Percentiles rank a stretch among this genome's conserved stretches.
These are phyloP conservation scores for Chiridota heheva DNA, from an alignment of 35 echinoderm and acorn worm genomes.

Conservation along the genomic window DNA sequence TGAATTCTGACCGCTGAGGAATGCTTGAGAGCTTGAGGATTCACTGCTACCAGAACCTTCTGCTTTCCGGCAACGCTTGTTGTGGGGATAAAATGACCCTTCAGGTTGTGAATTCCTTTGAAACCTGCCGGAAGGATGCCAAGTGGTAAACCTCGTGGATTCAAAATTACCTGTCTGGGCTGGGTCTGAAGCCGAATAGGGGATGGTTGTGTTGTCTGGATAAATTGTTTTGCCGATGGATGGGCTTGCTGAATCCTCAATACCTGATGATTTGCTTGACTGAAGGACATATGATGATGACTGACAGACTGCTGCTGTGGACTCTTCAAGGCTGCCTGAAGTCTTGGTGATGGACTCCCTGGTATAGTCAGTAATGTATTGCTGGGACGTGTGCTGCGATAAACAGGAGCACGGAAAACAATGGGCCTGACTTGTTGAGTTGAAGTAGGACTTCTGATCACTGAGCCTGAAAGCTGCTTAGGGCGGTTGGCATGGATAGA, in stretches of 20 bases:
- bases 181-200: too few species aligned
- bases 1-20: constrained; percentile 22
- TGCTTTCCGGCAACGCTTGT: background rate
- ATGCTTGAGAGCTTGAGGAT: constrained; percentile 17
- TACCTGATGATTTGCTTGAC: constrained; percentile 21
- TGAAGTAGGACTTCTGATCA: constrained; percentile 29
- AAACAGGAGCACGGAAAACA: too few species aligned
- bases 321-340: constrained; percentile 17
- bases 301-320: constrained; percentile 7
- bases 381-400: constrained; percentile 9
- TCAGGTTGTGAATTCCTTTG: too few species aligned
- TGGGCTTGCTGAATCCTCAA: background rate
- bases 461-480: constrained; percentile 11
- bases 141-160: background rate
- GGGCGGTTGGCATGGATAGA: constrained; percentile 19
- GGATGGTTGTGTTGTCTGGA: constrained; percentile 9
- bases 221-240: background rate
- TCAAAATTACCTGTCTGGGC: constrained; percentile 30
- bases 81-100: too few species aligned
- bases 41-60: constrained; percentile 20
- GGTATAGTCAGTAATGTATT: constrained; percentile 26
- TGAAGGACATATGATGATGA: constrained; percentile 2
- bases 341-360: constrained; percentile 4
- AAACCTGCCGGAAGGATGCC: constrained; percentile 23
- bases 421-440: constrained; percentile 44